Evolutionary conservation across 2,113 vertebrate species (phyloP).

Genomic region (Nesoenas mayeri): DNA sequence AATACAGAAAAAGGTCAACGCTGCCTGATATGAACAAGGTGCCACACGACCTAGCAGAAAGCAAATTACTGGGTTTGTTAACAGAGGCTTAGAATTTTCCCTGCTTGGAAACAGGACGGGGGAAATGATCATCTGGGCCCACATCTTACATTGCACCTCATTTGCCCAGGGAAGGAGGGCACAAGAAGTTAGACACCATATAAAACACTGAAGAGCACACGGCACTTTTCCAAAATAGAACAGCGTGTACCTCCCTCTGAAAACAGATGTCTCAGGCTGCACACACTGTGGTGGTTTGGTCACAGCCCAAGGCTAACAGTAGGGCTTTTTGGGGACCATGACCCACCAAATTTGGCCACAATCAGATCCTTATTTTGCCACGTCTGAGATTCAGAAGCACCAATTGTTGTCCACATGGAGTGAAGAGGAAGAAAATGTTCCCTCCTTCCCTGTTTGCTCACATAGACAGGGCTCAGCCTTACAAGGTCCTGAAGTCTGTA

Average conservation of each 20-base stretch:
- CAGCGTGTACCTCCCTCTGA: background rate
- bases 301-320: background rate
- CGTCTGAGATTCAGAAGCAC: background rate
- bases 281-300: background rate
- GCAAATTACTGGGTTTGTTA: background rate
- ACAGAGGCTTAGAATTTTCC: background rate
- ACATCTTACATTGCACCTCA: background rate
- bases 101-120: background rate
- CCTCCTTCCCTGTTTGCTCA: background rate
- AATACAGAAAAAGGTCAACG: background rate
- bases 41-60: background rate
- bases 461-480: background rate
- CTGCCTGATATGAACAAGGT: background rate
- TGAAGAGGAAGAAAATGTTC: background rate
- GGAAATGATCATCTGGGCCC: background rate
- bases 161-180: background rate
- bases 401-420: accelerated
- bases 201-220: accelerated
- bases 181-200: background rate
- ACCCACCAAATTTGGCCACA: background rate
- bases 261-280: background rate
- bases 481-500: background rate
- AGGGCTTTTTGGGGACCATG: background rate
- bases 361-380: background rate
- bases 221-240: background rate